Evolutionary conservation across 2,888 invertebrate genomes (phyloP).

Genomic region (Platycheirus albimanus): DNA sequence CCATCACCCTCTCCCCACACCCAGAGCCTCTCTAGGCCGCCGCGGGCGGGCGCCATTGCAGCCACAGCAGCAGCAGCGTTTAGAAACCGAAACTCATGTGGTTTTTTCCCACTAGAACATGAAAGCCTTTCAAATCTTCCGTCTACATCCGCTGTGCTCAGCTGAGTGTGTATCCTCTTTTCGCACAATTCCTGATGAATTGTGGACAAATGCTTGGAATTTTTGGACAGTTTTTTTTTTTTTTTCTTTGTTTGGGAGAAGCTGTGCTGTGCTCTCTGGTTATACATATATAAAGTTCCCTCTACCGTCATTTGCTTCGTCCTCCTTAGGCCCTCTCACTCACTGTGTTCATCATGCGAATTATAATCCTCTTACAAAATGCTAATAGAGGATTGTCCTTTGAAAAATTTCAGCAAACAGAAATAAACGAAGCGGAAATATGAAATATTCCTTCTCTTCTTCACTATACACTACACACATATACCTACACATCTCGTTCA

Average conservation of each 20-base stretch:
- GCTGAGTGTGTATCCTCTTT: constrained; percentile 34
- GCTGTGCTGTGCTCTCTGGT: too few relatives aligned
- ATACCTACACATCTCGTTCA: constrained; percentile 27
- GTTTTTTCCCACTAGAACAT: constrained; percentile 41
- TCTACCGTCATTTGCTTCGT: background rate
- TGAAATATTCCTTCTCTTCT: constrained; percentile 50
- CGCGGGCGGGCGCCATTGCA: too few relatives aligned
- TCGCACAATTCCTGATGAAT: constrained; percentile 63
- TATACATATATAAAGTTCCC: background rate
- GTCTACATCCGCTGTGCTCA: constrained; percentile 47
- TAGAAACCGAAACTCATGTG: constrained; percentile 58
- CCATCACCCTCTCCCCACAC: too few relatives aligned
- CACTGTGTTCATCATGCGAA: constrained; percentile 59
- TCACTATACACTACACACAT: too few relatives aligned
- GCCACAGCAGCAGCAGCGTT: constrained; percentile 19
- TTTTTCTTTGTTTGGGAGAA: background rate
- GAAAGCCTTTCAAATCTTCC: constrained; percentile 44
- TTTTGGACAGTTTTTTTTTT: constrained; percentile 59
- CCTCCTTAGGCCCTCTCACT: background rate
- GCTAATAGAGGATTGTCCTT: constrained; percentile 72
- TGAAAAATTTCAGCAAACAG: constrained; percentile 61
- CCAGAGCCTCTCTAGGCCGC: background rate
- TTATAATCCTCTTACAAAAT: constrained; percentile 72
- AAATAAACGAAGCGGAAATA: constrained; percentile 69
- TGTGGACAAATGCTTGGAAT: constrained; percentile 59